phyloP scores from a whole-genome alignment of 2,113 vertebrate genomes.

The Gnathonemus echidnorhynchus region DNA sequence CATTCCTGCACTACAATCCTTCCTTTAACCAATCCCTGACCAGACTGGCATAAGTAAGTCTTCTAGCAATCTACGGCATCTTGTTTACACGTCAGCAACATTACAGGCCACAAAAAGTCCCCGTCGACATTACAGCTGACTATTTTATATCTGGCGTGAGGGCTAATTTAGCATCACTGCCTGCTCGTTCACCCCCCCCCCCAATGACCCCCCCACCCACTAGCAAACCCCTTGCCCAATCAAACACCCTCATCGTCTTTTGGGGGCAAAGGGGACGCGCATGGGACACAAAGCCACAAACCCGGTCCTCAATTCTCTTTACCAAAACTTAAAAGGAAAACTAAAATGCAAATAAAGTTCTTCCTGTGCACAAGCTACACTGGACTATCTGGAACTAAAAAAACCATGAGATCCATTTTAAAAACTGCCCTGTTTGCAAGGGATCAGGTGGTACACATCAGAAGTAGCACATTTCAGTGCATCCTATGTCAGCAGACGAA shows the following conservation, averaged over 20 bases:
- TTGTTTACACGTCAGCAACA: conserved; percentile 6
- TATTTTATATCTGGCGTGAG: neutral
- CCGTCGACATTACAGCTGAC: neutral
- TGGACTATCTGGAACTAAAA: neutral
- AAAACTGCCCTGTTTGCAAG: neutral
- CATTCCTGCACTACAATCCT: neutral
- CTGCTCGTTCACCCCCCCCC: neutral
- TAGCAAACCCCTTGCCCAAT: neutral
- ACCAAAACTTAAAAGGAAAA: conserved; percentile 9
- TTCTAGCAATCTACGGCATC: neutral
- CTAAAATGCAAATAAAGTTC: conserved; percentile 31
- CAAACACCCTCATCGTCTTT: conserved; percentile 44
- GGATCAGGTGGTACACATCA: neutral
- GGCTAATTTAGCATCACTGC: neutral
- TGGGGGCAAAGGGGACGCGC: conserved; percentile 41
- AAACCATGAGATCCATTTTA: neutral
- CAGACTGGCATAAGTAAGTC: neutral
- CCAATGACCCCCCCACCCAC: too few relatives aligned
- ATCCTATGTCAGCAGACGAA: neutral
- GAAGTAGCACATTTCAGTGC: neutral
- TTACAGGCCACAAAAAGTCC: neutral
- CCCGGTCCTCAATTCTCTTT: conserved; percentile 38
- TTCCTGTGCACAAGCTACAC: neutral
- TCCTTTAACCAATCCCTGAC: neutral
- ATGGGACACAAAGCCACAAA: conserved; percentile 56